phyloP scores from a whole-genome alignment of 2,797 vertebrate species.

The Neosilurus mollespiculum region DNA sequence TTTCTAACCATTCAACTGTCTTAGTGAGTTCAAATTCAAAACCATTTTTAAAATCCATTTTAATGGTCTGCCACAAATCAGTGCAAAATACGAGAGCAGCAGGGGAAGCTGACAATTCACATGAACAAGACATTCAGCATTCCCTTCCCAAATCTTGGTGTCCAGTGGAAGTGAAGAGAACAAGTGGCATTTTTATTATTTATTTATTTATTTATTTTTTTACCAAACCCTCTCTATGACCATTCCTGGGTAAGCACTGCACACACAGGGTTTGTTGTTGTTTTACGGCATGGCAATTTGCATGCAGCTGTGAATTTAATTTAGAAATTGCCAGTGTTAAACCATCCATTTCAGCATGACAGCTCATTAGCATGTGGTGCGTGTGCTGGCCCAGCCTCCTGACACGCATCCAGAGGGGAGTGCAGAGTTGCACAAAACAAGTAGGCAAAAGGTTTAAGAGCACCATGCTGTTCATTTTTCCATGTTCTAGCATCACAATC shows the following conservation, averaged over 20 bases:
- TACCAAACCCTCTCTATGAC: conserved; percentile 26
- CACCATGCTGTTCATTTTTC: conserved; percentile 42
- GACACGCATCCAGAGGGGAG: conserved; percentile 21
- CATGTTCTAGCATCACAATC: conserved; percentile 44
- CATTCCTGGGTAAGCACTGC: conserved; percentile 44
- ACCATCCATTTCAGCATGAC: conserved; percentile 56
- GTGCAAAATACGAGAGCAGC: conserved; percentile 27
- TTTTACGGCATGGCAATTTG: conserved; percentile 50
- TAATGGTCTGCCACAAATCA: conserved; percentile 10
- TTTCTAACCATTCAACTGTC: conserved; percentile 2
- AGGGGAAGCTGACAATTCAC: conserved; percentile 20
- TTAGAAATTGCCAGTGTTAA: conserved; percentile 60
- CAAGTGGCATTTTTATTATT: neutral
- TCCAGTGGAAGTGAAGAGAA: conserved; percentile 30
- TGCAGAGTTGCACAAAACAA: conserved; percentile 38
- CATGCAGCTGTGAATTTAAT: conserved; percentile 59
- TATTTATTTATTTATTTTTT: conserved; percentile 5
- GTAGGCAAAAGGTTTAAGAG: conserved; percentile 42
- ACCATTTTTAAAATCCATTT: conserved; percentile 1
- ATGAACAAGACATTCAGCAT: conserved; percentile 40
- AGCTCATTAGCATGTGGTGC: conserved; percentile 57
- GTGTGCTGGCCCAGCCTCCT: conserved; percentile 18
- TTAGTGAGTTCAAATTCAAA: conserved; percentile 6
- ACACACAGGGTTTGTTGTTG: conserved; percentile 13
- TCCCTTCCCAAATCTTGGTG: conserved; percentile 18